A percentile compares a stretch with the other conserved stretches of the same genome.
Evolutionary conservation across 2,113 vertebrate genomes (phyloP).

Genomic region (Rostratula benghalensis): DNA sequence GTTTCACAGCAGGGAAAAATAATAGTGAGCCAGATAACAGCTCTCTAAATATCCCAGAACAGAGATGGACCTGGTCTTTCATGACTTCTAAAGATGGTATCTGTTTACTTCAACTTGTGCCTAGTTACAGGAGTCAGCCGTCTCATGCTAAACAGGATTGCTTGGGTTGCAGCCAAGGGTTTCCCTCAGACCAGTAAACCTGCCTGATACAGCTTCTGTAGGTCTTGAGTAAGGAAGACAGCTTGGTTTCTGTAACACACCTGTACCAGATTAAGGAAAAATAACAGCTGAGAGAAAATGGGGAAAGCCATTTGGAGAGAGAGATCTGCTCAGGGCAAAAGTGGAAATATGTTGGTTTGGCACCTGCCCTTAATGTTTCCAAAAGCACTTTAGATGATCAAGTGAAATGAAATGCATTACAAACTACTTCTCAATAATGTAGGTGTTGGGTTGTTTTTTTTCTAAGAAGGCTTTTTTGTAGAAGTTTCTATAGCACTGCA

Average conservation of each 20-base stretch:
- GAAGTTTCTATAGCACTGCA: neutral
- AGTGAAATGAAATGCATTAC: neutral
- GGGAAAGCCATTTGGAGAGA: neutral
- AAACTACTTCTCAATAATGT: neutral
- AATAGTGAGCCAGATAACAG: neutral
- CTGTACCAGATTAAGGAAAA: neutral
- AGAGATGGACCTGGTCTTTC: neutral
- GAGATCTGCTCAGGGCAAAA: neutral
- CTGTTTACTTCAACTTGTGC: neutral
- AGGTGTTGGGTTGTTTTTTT: neutral
- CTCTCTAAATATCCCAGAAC: neutral
- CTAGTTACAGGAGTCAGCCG: neutral
- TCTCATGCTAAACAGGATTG: neutral
- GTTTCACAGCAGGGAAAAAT: neutral
- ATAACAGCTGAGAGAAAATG: neutral
- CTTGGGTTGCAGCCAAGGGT: neutral
- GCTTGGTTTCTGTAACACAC: neutral
- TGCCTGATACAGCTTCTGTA: neutral
- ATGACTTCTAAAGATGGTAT: neutral
- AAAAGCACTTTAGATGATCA: neutral
- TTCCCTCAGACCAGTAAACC: neutral
- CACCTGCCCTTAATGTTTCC: neutral
- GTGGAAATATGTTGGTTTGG: neutral
- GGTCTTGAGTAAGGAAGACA: neutral
- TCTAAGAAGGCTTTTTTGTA: neutral